Base-by-base conservation (phyloP, 2,797 vertebrate genomes). In the Cetoscarus ocellatus region DNA sequence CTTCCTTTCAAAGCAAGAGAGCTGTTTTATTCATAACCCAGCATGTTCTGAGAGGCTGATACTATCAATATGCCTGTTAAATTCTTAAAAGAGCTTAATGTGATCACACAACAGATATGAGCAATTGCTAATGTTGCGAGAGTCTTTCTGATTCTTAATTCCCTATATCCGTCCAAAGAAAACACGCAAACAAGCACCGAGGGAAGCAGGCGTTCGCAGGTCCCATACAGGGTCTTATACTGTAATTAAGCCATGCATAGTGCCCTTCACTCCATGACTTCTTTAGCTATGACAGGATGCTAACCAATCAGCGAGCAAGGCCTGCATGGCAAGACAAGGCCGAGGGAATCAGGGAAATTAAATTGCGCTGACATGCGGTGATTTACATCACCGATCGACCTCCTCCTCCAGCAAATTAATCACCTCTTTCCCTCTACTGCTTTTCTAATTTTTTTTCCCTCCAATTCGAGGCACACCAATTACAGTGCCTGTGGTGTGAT, bases 341-440 rank as follows among this genome's bases (percentile, higher is more conserved):
- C 77, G 66, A 75, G 75, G 79, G 88, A 91, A 88, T 90, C 83
- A 43, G 69, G 83, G 83, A 87, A 91, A 92, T 92, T 86, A 88
- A 92, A 92, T 88, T 81, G 82, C 68, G 67, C 86, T 89, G 92
- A 92, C 84, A 72, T 78, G 75, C 66, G 38, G 76, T 88, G 88
- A 93, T 94, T 93, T 92, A 93, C 83, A 87, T 87, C 73, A 27
- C 82, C 80, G 27, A 86, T 88, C 87, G 88, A 91, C 83, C 83
- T 84, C 86, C 81, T 87, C 79, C 79, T 86, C 78, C 10, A 42
- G 82, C 83, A 88, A 88, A 93, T 93, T 88, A 92, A 94, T 93
- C 90, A 86, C 89, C 85, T 84, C 80, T 80, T 82, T 87, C 84
- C 81, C 80, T 84, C 69, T 73, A 67, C 75, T 75, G 70, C 73